Conservation (phyloP, 2,113 vertebrate genomes). For the Seriola rivoliana region DNA sequence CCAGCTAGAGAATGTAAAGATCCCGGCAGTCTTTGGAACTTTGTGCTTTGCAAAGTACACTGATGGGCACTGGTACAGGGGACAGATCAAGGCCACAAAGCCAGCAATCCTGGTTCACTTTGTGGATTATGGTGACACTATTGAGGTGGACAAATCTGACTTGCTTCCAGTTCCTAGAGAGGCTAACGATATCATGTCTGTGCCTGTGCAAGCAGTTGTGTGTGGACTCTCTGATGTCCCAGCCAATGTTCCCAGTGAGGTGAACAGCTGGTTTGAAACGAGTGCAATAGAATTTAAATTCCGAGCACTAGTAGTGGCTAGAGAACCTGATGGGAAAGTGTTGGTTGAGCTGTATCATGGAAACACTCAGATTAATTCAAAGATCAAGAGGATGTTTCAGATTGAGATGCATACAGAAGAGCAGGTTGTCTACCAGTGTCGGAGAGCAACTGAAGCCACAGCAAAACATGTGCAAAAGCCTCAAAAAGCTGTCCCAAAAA, state of each 20-base stretch:
- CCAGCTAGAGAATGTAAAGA: conserved; percentile 68
- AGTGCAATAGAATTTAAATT: conserved; percentile 82
- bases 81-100: conserved; percentile 81
- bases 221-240: conserved; percentile 90
- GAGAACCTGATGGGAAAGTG: conserved; percentile 89
- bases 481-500: not conserved
- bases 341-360: conserved; percentile 90
- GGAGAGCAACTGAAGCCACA: conserved; percentile 39
- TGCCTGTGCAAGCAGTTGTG: conserved; percentile 92
- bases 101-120: conserved; percentile 87
- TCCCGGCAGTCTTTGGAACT: conserved; percentile 72
- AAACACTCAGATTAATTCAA: conserved; percentile 87
- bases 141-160: conserved; percentile 80
- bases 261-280: conserved; percentile 88
- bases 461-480: not conserved
- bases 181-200: conserved; percentile 87
- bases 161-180: conserved; percentile 89
- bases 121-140: conserved; percentile 94
- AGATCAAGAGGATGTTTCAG: conserved; percentile 85
- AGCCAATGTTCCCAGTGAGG: conserved; percentile 77
- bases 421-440: conserved; percentile 13
- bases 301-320: conserved; percentile 88
- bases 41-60: conserved; percentile 92
- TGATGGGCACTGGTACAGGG: conserved; percentile 93
- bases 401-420: conserved; percentile 52